Evolutionary conservation across 1,140 invertebrate species (phyloP).

Genomic region (Leptinotarsa defecta): DNA sequence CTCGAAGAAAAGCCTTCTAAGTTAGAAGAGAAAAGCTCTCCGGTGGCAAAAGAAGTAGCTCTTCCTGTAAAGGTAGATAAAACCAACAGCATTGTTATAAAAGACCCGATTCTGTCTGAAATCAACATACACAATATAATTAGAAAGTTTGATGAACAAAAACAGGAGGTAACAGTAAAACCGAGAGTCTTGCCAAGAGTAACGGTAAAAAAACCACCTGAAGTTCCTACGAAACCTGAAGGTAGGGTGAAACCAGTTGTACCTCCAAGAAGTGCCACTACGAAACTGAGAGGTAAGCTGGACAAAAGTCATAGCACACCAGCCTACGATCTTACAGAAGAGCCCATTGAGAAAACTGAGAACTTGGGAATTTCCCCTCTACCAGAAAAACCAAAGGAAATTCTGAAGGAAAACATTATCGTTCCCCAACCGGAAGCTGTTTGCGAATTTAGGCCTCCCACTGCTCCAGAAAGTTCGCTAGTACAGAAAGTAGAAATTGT

Average conservation of each 20-base stretch:
- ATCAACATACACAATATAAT: constrained; percentile 54
- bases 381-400: constrained; percentile 9
- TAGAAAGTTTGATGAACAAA: constrained; percentile 51
- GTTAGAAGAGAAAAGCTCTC: neutral
- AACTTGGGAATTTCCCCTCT: neutral
- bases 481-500: neutral
- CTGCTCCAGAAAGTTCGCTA: neutral
- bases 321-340: constrained; percentile 69
- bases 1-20: constrained; percentile 23
- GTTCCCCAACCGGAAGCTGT: neutral
- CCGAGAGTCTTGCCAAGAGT: constrained; percentile 47
- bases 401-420: neutral
- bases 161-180: constrained; percentile 35
- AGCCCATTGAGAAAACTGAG: constrained; percentile 33
- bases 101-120: constrained; percentile 47
- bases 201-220: constrained; percentile 48
- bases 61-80: constrained; percentile 18
- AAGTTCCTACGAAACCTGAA: constrained; percentile 51
- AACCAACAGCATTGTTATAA: constrained; percentile 17
- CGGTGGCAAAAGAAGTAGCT: neutral
- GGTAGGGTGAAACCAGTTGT: constrained; percentile 48
- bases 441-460: too few species aligned
- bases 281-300: constrained; percentile 60
- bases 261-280: constrained; percentile 49
- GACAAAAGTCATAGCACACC: constrained; percentile 80